Conservation (phyloP, 2,888 invertebrate species). For the Sicus ferrugineus region DNA sequence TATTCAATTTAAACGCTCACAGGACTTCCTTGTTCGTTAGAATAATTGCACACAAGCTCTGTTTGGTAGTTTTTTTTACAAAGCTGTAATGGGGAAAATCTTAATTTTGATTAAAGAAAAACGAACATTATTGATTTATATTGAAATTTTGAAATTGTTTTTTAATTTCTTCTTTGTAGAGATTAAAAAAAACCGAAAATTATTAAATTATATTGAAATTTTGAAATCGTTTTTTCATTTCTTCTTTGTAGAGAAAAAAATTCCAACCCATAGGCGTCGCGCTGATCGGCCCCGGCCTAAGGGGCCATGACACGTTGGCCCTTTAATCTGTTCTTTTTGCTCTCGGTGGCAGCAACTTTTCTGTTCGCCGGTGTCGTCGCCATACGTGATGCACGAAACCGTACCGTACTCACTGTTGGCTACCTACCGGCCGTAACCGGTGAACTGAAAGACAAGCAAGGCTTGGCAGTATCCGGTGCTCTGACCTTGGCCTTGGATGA, state of each 20-base stretch:
- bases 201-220: no score
- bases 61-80: no score
- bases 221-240: background rate
- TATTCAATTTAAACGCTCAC: no score
- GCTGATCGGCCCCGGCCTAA: conserved; percentile 70
- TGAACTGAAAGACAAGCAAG: conserved; percentile 79
- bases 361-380: conserved; percentile 64
- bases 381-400: conserved; percentile 62
- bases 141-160: no score
- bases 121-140: no score
- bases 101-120: no score
- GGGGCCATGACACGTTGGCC: conserved; percentile 67
- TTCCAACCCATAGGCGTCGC: conserved; percentile 68
- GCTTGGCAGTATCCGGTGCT: conserved; percentile 89
- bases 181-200: no score
- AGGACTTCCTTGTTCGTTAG: no score
- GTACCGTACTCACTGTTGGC: conserved; percentile 76
- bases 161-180: no score
- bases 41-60: no score
- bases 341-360: conserved; percentile 72
- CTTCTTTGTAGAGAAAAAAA: conserved; percentile 62
- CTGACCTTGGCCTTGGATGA: conserved; percentile 87
- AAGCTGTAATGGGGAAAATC: no score
- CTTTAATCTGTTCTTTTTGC: conserved; percentile 70
- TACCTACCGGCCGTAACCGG: conserved; percentile 86